These are phyloP conservation scores for Minunthozetes semirufus DNA, from an alignment of 2,888 invertebrate genomes.

Conservation along the genomic window DNA sequence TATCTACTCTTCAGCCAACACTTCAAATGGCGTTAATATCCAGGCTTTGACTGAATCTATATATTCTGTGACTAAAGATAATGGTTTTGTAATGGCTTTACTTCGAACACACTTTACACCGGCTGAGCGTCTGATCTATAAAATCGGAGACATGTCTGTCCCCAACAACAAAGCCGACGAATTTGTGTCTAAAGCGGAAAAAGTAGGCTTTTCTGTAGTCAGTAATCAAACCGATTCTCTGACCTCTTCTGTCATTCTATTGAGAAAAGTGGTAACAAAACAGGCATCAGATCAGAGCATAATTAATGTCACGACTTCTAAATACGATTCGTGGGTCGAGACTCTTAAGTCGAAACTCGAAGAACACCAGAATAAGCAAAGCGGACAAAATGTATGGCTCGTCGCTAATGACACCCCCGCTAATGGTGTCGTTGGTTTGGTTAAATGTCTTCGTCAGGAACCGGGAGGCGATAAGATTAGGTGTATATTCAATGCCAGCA, in stretches of 20 bases:
- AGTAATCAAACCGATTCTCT: constrained; percentile 60
- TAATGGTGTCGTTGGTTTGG: constrained; percentile 76
- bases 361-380: constrained; percentile 55
- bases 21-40: constrained; percentile 32
- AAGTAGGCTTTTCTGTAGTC: constrained; percentile 39
- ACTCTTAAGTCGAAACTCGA: constrained; percentile 66
- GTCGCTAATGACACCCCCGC: constrained; percentile 62
- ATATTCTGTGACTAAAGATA: constrained; percentile 57
- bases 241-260: constrained; percentile 53
- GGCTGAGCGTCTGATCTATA: constrained; percentile 42
- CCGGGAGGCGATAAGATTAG: constrained; percentile 71
- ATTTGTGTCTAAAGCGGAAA: constrained; percentile 36
- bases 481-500: constrained; percentile 52
- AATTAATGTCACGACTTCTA: constrained; percentile 37
- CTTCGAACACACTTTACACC: constrained; percentile 42
- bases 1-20: constrained; percentile 23
- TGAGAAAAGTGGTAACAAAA: constrained; percentile 54
- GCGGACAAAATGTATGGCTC: constrained; percentile 54
- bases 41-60: constrained; percentile 43
- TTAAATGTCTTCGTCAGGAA: constrained; percentile 82
- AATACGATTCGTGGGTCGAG: constrained; percentile 63
- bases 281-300: constrained; percentile 36
- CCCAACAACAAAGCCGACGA: constrained; percentile 32
- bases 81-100: constrained; percentile 60
- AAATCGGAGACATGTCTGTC: constrained; percentile 39